Conservation (phyloP, 2,888 invertebrate species). For the Danaus chrysippus region DNA sequence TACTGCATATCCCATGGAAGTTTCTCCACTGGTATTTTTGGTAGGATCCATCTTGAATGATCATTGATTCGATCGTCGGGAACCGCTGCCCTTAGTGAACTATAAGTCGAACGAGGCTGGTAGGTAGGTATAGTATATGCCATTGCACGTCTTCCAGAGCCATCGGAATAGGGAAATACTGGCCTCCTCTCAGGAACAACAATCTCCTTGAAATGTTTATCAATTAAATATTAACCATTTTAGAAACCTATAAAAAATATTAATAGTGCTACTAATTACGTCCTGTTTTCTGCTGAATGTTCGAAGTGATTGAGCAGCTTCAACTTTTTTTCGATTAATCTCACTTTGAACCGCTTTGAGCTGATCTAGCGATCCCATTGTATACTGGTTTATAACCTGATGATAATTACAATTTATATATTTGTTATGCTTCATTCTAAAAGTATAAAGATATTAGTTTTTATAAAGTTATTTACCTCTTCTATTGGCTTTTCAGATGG, state of each 20-base stretch:
- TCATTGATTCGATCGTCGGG: constrained; percentile 29
- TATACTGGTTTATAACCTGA: constrained; percentile 37
- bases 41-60: constrained; percentile 20
- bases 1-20: constrained; percentile 11
- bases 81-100: constrained; percentile 28
- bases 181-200: constrained; percentile 2
- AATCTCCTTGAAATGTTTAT: neutral
- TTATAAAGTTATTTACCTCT: constrained; percentile 15
- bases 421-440: too few species aligned
- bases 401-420: constrained; percentile 16
- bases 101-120: constrained; percentile 7
- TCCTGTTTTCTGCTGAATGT: constrained; percentile 16
- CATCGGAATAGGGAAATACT: neutral
- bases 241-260: neutral
- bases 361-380: constrained; percentile 44
- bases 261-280: constrained; percentile 2
- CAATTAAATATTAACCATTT: neutral
- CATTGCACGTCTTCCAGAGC: constrained; percentile 17
- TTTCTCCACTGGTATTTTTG: constrained; percentile 21
- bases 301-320: constrained; percentile 28
- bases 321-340: constrained; percentile 45
- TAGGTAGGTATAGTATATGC: constrained; percentile 20
- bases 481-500: constrained; percentile 12
- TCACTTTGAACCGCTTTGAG: constrained; percentile 51
- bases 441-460: neutral